Conservation (phyloP, 2,888 invertebrate genomes). For the Pterostichus madidus region DNA sequence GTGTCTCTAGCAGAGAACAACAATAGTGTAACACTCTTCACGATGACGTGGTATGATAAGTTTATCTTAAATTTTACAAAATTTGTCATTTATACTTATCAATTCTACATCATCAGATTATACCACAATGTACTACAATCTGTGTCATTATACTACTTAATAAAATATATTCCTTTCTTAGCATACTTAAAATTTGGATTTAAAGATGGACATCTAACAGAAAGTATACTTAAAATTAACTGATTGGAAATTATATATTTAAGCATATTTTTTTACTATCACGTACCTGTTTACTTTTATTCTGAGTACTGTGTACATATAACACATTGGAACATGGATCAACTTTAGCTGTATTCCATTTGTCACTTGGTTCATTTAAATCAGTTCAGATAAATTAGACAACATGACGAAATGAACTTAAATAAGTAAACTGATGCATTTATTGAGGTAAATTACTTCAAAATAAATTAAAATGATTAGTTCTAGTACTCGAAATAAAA, state of each 20-base stretch:
- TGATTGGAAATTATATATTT: no score
- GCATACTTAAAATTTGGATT: constrained; percentile 84
- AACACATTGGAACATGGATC: no score
- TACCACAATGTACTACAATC: constrained; percentile 82
- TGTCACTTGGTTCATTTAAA: no score
- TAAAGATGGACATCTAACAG: constrained; percentile 77
- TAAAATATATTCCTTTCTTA: constrained; percentile 84
- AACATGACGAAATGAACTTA: no score
- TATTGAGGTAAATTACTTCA: no score
- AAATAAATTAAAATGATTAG: no score
- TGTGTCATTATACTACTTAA: constrained; percentile 79
- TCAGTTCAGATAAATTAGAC: no score
- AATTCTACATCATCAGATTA: constrained; percentile 78
- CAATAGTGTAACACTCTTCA: constrained; percentile 63
- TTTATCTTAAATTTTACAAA: constrained; percentile 68
- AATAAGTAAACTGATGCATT: no score
- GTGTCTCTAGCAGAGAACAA: constrained; percentile 67
- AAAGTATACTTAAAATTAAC: background rate
- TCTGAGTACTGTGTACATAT: no score
- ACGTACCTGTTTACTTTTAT: background rate
- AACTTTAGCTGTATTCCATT: no score
- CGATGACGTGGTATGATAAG: constrained; percentile 67
- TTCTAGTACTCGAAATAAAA: no score
- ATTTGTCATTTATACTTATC: constrained; percentile 68
- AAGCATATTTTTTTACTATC: background rate